Base-by-base conservation (phyloP, 2,888 invertebrate genomes). In the Amphimallon solstitiale region DNA sequence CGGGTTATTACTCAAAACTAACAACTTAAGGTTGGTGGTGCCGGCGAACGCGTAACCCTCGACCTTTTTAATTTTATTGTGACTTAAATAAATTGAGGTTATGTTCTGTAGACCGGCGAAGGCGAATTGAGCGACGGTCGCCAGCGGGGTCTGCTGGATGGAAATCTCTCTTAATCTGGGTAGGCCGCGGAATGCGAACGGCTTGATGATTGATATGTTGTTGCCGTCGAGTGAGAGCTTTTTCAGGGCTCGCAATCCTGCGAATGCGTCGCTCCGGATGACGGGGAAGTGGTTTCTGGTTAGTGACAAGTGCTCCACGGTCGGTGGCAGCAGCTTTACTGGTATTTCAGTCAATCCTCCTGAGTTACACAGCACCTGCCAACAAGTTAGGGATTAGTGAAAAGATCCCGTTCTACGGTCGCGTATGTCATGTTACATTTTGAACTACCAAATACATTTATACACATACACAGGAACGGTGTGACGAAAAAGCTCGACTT, bases 221-320 rank as follows among this genome's bases (percentile, higher is more conserved):
- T 97, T 97, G 72, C 92, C 91, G 80, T 95, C 94, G 74, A 97
- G 86, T 10, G 90, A 91, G 51, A 97, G 88, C 75, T 94, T 93
- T 71, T 91, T 89, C 68, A 96, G 84, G 68, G 90, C 87, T n/a
- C 90, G 87, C 67, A 95, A 84, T n/a, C 92, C 92, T 34, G 89
- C 87, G 80, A 94, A 94, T 3, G 94, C 92, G 79, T 94, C 94
- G 70, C 90, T 90, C 74, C 91, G 90, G 76, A 94, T 90, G 74
- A 90, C 84, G 63, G 91, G 90, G 77, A 96, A 90, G 80, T 92
- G 89, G 82, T 95, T 95, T 78, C 94, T 91, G 43, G 94, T 92
- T 73, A 96, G 82, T 0, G 94, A 92, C 70, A 95, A 85, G 81
- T 95, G 94, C 80, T 92, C 92, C 74, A 95, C 92, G 63, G 90